Evolutionary conservation across 2,797 vertebrate species (phyloP).

Genomic region (Erethizon dorsatum): DNA sequence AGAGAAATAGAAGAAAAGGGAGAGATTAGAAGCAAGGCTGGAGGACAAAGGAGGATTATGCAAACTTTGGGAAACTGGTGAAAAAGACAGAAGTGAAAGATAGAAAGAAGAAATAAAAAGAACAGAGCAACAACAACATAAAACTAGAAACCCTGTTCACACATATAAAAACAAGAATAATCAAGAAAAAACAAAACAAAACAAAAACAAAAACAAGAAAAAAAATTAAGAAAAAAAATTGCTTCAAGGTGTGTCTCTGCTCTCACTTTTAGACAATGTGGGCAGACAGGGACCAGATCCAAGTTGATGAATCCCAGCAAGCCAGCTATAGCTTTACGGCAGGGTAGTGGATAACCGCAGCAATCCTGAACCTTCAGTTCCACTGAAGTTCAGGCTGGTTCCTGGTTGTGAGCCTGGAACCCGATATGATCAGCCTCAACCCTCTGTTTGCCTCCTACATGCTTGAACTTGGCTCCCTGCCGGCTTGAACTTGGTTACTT

Average conservation of each 20-base stretch:
- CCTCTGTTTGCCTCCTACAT: not conserved
- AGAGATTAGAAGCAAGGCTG: not conserved
- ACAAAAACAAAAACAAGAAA: not conserved
- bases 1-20: not conserved
- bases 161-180: not conserved
- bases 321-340: not conserved
- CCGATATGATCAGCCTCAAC: not conserved
- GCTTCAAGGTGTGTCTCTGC: not conserved
- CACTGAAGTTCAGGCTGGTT: not conserved
- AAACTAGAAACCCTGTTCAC: not conserved
- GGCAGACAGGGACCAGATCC: not conserved
- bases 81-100: not conserved
- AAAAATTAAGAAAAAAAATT: not conserved
- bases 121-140: not conserved
- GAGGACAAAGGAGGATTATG: not conserved
- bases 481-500: not conserved
- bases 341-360: not conserved
- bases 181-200: not conserved
- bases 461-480: not conserved
- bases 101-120: not conserved
- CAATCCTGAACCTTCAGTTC: not conserved
- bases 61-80: not conserved
- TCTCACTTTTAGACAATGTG: not conserved
- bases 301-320: not conserved
- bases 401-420: not conserved